Evolutionary conservation across 2,113 vertebrate species (phyloP), one percentile per base, ranked within the genome.

Genomic region (Melospiza georgiana): DNA sequence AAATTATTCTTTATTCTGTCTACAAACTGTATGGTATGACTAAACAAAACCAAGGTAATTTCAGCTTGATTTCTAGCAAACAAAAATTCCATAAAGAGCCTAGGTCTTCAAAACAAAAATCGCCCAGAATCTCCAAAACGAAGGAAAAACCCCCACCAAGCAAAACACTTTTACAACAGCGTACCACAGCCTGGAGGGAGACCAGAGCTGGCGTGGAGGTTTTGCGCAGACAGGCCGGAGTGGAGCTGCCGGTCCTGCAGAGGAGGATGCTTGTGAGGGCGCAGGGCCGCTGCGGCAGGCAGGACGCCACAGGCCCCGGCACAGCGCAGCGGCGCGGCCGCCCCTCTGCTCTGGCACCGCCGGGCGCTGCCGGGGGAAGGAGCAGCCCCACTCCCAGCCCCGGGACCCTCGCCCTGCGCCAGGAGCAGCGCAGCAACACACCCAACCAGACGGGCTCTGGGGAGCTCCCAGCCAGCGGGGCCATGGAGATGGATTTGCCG

Each of bases 371-470:
- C 24, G 30, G 2, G 7, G 31, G 4, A 80, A 76, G 35, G 24
- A 55, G 44, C 31, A 37, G 12, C 19, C 31, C 37, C 0, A 1
- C 28, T 83, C 8, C 41, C 27, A 12, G 5, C 11, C 11, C 43
- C 41, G 35, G 21, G 20, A 39, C 22, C 14, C 2, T 1, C 51
- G 3, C 4, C 1, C 0, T 0, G 5, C 16, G 44, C 41, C 8
- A 1, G 41, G 17, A 61, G 5, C 6, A 10, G 6, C 10, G 15
- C 2, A 1, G 11, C 23, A 58, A 52, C 48, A 71, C n/a, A 66
- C 33, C 14, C 16, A 62, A 48, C 5, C 5, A 23, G 24, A 15
- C 0, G 0, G 39, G 25, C 23, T 31, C 63, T 22, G 6, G 10
- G 30, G 4, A 69, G 27, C 41, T 23, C 13, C 63, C 16, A 46